Percentiles rank a stretch among this genome's conserved stretches.
Conservation (phyloP, 2,797 vertebrate genomes). For the Varecia variegata region DNA sequence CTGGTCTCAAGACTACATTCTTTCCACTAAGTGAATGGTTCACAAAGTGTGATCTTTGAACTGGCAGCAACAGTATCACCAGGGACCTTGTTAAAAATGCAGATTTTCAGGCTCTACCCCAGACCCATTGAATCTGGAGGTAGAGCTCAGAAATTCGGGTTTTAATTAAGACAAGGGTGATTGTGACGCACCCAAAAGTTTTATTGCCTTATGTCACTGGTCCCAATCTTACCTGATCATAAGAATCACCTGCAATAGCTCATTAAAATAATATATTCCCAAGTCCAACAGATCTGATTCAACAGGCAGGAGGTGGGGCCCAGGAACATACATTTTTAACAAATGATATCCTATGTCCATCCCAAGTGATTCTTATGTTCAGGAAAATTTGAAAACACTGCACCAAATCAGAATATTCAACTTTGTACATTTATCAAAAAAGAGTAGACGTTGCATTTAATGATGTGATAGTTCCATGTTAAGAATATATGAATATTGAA, state of each 20-base stretch:
- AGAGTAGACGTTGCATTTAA: not conserved
- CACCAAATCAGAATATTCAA: not conserved
- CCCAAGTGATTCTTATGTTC: not conserved
- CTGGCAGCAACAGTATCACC: not conserved
- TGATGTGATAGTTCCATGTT: not conserved
- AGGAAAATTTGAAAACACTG: not conserved
- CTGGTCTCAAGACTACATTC: not conserved
- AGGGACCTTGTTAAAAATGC: not conserved
- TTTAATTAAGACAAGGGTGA: not conserved
- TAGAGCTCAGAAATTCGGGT: not conserved
- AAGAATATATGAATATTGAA: not conserved
- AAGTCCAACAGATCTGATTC: not conserved
- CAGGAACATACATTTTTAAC: not conserved
- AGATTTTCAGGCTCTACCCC: not conserved
- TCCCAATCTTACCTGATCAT: not conserved
- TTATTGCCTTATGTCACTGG: not conserved
- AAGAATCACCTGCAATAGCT: not conserved
- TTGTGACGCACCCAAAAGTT: not conserved
- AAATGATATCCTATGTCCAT: not conserved
- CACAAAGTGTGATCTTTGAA: not conserved
- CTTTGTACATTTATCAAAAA: not conserved
- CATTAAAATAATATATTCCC: not conserved
- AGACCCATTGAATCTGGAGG: not conserved
- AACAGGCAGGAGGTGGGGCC: not conserved
- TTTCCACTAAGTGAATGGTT: not conserved